Evolutionary conservation across 2,797 vertebrate species (phyloP).

Genomic region (Pyrocephalus nanus): DNA sequence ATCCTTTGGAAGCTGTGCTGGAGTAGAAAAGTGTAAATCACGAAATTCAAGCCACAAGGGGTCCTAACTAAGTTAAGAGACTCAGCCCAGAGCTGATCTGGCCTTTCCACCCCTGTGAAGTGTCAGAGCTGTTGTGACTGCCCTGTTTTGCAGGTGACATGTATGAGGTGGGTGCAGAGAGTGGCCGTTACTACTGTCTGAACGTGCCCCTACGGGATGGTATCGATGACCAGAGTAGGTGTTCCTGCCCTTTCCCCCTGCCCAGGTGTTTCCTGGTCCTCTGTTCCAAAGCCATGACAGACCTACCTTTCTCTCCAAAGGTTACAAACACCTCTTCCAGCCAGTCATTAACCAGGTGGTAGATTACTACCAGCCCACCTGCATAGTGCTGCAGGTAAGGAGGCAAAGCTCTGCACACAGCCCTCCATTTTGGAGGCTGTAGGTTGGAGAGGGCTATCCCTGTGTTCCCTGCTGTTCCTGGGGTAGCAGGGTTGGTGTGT

Average conservation of each 20-base stretch:
- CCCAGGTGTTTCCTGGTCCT: background rate
- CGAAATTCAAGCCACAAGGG: accelerated
- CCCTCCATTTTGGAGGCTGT: background rate
- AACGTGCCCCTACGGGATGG: conserved; percentile 96
- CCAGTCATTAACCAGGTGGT: conserved; percentile 98
- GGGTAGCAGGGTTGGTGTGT: background rate
- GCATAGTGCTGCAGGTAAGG: conserved; percentile 95
- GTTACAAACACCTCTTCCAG: conserved; percentile 97
- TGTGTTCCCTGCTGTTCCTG: background rate
- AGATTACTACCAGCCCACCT: conserved; percentile 97
- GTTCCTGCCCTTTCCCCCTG: background rate
- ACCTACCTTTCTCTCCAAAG: conserved; percentile 75
- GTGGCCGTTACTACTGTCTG: conserved; percentile 96
- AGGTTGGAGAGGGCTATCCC: accelerated
- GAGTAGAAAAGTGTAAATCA: background rate
- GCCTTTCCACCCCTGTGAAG: background rate
- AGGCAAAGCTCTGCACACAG: accelerated
- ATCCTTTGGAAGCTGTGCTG: background rate
- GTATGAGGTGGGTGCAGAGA: conserved; percentile 98
- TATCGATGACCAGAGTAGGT: conserved; percentile 93
- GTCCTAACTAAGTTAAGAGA: background rate
- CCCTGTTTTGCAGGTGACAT: conserved; percentile 86
- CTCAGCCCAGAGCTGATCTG: background rate
- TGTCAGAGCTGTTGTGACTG: background rate
- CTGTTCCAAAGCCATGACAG: conserved; percentile 12